Conservation (phyloP, 2,113 vertebrate species). For the Rhinogobius similis region DNA sequence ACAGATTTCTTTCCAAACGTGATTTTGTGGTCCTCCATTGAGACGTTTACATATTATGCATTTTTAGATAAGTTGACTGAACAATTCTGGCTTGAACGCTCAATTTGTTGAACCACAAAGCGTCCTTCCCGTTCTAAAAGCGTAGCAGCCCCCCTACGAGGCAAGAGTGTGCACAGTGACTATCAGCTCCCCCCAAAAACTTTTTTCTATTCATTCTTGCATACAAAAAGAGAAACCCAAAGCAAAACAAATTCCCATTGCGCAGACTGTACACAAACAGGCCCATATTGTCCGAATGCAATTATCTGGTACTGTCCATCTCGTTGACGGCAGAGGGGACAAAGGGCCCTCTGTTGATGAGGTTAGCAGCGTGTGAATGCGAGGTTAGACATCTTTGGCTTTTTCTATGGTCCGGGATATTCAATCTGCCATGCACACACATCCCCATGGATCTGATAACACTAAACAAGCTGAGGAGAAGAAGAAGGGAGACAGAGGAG, state of each 20-base stretch:
- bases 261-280: constrained; percentile 65
- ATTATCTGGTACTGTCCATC: constrained; percentile 77
- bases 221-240: constrained; percentile 57
- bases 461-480: constrained; percentile 69
- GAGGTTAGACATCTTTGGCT: constrained; percentile 74
- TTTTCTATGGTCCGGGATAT: constrained; percentile 71
- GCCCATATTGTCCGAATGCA: constrained; percentile 67
- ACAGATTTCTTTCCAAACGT: no score
- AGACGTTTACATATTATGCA: no score
- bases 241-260: constrained; percentile 56
- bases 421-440: constrained; percentile 76
- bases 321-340: constrained; percentile 65
- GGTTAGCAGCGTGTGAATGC: constrained; percentile 71
- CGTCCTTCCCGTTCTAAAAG: neutral
- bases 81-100: no score
- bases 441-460: constrained; percentile 75
- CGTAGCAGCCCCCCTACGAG: neutral
- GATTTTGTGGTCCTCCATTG: no score
- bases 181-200: constrained; percentile 44
- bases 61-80: no score
- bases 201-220: constrained; percentile 53
- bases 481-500: constrained; percentile 42
- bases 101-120: no score
- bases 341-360: constrained; percentile 74
- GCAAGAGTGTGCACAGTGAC: neutral